Base-by-base conservation (phyloP, 2,888 invertebrate genomes). In the Pachycephus smyrnensis region DNA sequence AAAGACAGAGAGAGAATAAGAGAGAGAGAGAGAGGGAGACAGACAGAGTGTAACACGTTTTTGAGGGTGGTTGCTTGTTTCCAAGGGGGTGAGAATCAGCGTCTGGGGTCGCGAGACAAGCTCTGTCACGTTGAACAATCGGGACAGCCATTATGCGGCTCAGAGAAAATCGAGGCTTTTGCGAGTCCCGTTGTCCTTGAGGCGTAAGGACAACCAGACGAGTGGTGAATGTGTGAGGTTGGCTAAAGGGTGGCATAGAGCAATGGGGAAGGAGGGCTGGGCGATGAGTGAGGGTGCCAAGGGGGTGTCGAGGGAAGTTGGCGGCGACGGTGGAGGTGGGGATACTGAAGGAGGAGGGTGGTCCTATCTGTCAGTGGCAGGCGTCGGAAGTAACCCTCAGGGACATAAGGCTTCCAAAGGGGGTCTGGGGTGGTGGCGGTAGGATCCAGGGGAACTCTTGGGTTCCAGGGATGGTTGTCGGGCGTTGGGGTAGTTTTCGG, bases 351-450 rank as follows among this genome's bases (percentile, higher is more conserved):
- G 79, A 36, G 76, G 76, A 77, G 78, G 79, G 78, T 81, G 79
- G 75, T 77, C 78, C 81, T 80, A 81, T 83, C 81, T 83, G 81
- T 81, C 83, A 79, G 76, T 73, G 76, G 79, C 84, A 81, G 83
- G 76, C 79, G 77, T 77, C 69, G 80, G 55, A 80, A 80, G 77
- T 79, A 74, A 74, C 76, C 73, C 69, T 40, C 75, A 69, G 76
- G 77, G 76, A 76, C 78, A 69, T 78, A 78, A 80, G 76, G 73
- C 40, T 80, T 75, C 76, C 35, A 37, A 74, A 77, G 75, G 73
- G 76, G 78, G 23, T 9, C 55, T 80, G 79, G 73, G 71, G 23
- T 36, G 77, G 75, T 6, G 40, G 84, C 12, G 12, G 11, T n/a
- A 23, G 35, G 30, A 12, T 30, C 35, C 35, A 36, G 36, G 35